Evolutionary conservation across 1,140 invertebrate genomes (phyloP).

Genomic region (Amyelois transitella): DNA sequence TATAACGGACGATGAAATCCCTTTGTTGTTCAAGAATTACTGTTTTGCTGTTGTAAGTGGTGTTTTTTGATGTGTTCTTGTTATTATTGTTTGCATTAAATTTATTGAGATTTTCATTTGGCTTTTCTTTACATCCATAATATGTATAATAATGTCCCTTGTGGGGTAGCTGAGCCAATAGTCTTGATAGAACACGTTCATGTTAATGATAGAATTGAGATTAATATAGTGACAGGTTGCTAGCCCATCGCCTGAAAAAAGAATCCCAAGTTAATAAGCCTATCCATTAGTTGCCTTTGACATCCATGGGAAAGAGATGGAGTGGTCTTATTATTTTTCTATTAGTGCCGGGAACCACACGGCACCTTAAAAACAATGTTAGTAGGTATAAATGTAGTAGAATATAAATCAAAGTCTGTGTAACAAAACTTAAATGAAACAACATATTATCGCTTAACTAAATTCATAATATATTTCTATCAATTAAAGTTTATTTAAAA

Average conservation of each 20-base stretch:
- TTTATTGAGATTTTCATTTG: neutral
- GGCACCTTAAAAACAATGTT: no score
- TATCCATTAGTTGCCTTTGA: no score
- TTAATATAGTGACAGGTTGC: no score
- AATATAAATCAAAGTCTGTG: neutral
- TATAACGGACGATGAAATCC: conserved; percentile 80
- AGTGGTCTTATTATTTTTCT: no score
- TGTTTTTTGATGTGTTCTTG: conserved; percentile 22
- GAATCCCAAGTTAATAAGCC: no score
- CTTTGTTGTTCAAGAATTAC: conserved; percentile 84
- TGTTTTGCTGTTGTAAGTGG: conserved; percentile 73
- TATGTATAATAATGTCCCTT: no score
- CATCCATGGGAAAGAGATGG: no score
- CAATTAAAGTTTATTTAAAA: neutral
- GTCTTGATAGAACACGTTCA: no score
- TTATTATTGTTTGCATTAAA: conserved; percentile 13
- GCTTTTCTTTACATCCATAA: conserved; percentile 1
- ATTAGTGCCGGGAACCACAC: no score
- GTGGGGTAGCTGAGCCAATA: no score
- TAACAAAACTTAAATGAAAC: neutral
- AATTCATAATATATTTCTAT: neutral
- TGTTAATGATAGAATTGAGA: no score
- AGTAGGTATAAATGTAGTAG: neutral
- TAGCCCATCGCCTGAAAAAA: no score
- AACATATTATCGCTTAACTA: neutral